These are phyloP conservation scores for Apaloderma vittatum DNA, from an alignment of 2,113 vertebrate genomes.

Conservation along the genomic window DNA sequence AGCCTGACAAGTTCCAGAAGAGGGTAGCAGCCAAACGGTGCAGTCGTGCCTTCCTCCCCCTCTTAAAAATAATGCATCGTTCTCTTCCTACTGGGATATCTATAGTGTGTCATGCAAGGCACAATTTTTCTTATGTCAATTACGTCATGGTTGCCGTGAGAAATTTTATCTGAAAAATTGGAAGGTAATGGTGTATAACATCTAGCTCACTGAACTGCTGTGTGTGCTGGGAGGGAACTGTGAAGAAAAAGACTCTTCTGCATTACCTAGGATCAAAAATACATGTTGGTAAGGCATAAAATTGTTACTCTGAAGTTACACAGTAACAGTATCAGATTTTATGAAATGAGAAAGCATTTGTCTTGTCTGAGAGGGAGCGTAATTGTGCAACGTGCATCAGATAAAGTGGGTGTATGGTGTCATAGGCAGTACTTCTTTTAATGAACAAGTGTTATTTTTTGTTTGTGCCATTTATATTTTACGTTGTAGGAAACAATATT, in stretches of 20 bases:
- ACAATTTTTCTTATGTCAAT: neutral
- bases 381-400: neutral
- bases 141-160: neutral
- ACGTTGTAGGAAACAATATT: neutral
- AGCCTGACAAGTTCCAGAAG: neutral
- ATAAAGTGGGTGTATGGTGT: neutral
- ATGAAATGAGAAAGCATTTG: neutral
- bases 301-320: neutral
- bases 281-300: neutral
- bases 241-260: neutral
- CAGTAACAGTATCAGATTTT: neutral
- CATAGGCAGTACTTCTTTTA: neutral
- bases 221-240: neutral
- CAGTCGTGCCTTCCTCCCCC: neutral
- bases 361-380: neutral
- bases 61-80: accelerated
- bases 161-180: neutral
- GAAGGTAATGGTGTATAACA: accelerated
- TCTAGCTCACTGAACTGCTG: neutral
- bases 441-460: neutral
- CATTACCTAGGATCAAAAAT: neutral
- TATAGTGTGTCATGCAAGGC: neutral
- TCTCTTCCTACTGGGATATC: accelerated
- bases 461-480: neutral
- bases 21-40: neutral